phyloP scores from a whole-genome alignment of 1,140 invertebrate genomes.

The Drosophila rhopaloa region DNA sequence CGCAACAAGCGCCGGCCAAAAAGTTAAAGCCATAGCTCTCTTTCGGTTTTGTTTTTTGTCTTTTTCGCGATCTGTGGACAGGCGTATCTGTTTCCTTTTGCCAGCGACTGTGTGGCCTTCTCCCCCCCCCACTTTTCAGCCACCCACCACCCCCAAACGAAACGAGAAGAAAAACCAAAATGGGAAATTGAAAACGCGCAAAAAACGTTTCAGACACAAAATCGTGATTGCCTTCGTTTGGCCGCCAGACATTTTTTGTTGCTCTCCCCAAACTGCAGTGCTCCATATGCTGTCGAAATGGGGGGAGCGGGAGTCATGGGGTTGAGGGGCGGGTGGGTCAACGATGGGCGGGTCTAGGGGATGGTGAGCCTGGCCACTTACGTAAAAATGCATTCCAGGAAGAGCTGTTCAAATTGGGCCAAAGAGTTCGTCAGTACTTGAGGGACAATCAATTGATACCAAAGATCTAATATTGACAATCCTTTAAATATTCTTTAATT shows the following conservation, averaged over 20 bases:
- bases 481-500: too few relatives aligned
- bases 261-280: conserved; percentile 15
- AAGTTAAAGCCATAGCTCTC: conserved; percentile 39
- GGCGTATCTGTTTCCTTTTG: conserved; percentile 42
- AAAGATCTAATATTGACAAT: background rate
- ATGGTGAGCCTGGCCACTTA: conserved; percentile 24
- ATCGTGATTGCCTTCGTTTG: conserved; percentile 80
- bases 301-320: background rate
- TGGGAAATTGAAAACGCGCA: conserved; percentile 79
- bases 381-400: conserved; percentile 29
- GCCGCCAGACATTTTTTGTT: conserved; percentile 70
- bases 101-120: conserved; percentile 65
- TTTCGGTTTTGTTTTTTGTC: conserved; percentile 3
- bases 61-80: conserved; percentile 31
- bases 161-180: conserved; percentile 36
- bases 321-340: conserved; percentile 9
- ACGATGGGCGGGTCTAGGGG: background rate
- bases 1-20: conserved; percentile 39
- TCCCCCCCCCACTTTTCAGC: background rate
- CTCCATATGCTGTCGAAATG: conserved; percentile 34
- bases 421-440: background rate
- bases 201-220: conserved; percentile 78
- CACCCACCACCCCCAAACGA: conserved; percentile 24
- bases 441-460: background rate
- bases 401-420: background rate